These are phyloP conservation scores for Crotalus helleri DNA, from an alignment of 2,113 vertebrate genomes.

Conservation along the genomic window DNA sequence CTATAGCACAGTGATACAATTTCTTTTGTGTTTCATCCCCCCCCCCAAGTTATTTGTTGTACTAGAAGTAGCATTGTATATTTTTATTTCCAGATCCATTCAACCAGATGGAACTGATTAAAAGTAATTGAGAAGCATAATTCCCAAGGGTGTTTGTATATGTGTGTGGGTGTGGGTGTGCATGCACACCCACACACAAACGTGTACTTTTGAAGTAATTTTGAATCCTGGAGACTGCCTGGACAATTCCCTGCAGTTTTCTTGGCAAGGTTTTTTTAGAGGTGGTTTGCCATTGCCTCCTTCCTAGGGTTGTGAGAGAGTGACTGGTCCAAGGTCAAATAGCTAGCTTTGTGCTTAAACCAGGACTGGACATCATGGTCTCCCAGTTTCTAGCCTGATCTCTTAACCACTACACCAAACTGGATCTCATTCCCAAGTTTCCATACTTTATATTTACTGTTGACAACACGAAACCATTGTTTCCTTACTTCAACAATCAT, in stretches of 20 bases:
- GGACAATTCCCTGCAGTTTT: neutral
- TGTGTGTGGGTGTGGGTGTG: neutral
- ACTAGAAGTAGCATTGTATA: neutral
- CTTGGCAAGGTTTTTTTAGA: neutral
- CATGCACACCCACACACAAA: neutral
- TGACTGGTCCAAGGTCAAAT: neutral
- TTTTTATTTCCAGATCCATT: neutral
- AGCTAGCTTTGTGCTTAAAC: neutral
- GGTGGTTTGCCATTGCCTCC: neutral
- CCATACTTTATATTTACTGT: neutral
- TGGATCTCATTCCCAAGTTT: neutral
- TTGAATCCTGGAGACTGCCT: neutral
- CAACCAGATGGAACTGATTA: neutral
- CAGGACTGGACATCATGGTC: neutral
- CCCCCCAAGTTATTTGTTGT: neutral
- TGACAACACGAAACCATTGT: neutral
- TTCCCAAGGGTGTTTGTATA: neutral
- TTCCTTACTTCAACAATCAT: neutral
- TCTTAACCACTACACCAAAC: neutral
- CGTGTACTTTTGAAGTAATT: neutral
- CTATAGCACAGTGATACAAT: neutral
- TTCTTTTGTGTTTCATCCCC: neutral
- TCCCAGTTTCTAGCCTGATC: neutral
- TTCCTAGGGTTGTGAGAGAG: neutral
- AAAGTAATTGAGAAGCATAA: neutral